Base-by-base conservation (phyloP, 2,113 vertebrate species). In the Bufo bufo region DNA sequence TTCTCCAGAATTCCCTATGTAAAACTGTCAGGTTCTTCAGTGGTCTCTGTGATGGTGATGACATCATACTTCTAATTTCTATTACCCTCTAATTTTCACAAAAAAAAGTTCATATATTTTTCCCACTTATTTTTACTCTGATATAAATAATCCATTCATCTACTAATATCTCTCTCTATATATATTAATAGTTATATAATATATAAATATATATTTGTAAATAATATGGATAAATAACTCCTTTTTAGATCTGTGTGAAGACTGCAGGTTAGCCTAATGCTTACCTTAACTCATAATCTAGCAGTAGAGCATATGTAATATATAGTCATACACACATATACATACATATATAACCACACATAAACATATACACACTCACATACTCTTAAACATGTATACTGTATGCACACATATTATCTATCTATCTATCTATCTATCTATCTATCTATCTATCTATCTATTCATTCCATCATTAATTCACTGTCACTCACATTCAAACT, bases 391-490 rank as follows among this genome's bases (percentile, higher is more conserved):
- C 33, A 33, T 33, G 5, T 58, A 13, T 58, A 13, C 56, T 10
- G 11, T 12, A 58, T 8, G 13, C 3, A 58, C 3, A 58, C 3
- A 58, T 12, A 58, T 58, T 13, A 12, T 3, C 7, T 58, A 58
- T 13, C 7, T 58, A 58, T 58, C 7, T 58, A 58, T 58, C 7
- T 58, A 65, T 65, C 3, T 65, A 65, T 65, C 3, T 72, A 72
- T 72, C 23, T 69, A 69, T 69, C 20, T 69, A 69, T 69, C 20
- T 69, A 72, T 72, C 11, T 72, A 72, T 72, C 33, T 72, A 72
- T 16, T 4, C 6, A 43, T 43, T 12, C 23, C 2, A 43, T 20
- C n/a, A 8, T 65, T 9, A 4, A 72, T 45, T 45, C 14, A 72
- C 20, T 2, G 45, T 1, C 14, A 74, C 14, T 71, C 69, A 65